phyloP scores from a whole-genome alignment of 2,888 invertebrate species.

The Eumerus sabulonum region DNA sequence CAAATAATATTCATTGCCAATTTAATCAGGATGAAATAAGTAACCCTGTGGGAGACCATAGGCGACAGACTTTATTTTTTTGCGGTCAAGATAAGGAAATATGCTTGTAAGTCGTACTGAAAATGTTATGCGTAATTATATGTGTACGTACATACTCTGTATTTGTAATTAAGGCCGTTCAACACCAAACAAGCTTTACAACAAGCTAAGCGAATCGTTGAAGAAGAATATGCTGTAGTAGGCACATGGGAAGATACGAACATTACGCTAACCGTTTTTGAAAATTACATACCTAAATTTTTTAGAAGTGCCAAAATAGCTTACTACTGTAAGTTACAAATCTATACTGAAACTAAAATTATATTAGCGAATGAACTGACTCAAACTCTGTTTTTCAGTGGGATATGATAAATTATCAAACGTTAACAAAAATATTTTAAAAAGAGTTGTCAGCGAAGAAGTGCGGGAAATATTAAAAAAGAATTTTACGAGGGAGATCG shows the following conservation, averaged over 20 bases:
- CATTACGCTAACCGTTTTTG: slow-evolving; percentile 89
- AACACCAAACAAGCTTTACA: slow-evolving; percentile 90
- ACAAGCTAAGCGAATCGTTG: slow-evolving; percentile 90
- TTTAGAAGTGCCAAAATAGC: slow-evolving; percentile 87
- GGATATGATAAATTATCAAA: slow-evolving; percentile 77
- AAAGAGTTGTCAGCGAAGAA: slow-evolving; percentile 82
- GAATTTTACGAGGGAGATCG: slow-evolving; percentile 93
- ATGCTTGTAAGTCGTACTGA: slow-evolving; percentile 84
- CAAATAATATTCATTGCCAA: slow-evolving; percentile 88
- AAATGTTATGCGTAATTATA: not conserved
- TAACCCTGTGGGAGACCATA: slow-evolving; percentile 91
- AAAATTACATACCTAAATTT: slow-evolving; percentile 90
- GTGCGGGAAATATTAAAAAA: slow-evolving; percentile 89
- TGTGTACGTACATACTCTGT: not conserved
- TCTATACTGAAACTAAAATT: not conserved
- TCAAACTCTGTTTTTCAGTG: slow-evolving; percentile 72
- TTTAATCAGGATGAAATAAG: slow-evolving; percentile 88
- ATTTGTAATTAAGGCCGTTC: slow-evolving; percentile 84
- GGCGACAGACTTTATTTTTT: slow-evolving; percentile 92
- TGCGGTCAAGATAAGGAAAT: slow-evolving; percentile 90
- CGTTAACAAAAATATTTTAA: slow-evolving; percentile 86
- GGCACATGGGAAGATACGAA: slow-evolving; percentile 93
- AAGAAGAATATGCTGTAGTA: slow-evolving; percentile 92
- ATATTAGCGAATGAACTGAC: not conserved
- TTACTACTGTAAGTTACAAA: slow-evolving; percentile 85